Conservation (phyloP, 2,888 invertebrate genomes). For the Protophormia terraenovae region DNA sequence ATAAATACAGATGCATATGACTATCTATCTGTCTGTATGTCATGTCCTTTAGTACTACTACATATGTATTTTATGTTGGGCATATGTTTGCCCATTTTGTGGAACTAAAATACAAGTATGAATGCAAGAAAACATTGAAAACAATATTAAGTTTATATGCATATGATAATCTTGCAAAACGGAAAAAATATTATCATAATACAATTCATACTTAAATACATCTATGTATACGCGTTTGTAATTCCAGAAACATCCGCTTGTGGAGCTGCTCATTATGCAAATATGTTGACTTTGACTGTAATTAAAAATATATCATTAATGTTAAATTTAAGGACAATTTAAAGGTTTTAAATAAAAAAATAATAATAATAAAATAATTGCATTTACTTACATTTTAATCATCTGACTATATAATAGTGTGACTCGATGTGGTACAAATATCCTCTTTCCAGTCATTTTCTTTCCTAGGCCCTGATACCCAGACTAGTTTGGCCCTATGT, state of each 20-base stretch:
- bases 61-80: constrained; percentile 50
- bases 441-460: too few species aligned
- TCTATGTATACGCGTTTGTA: too few species aligned
- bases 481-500: too few species aligned
- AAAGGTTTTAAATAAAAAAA: too few species aligned
- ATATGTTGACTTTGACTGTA: not conserved
- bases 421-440: too few species aligned
- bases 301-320: constrained; percentile 1
- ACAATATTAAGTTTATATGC: not conserved
- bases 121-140: not conserved
- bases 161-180: not conserved
- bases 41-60: constrained; percentile 24
- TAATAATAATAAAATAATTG: too few species aligned
- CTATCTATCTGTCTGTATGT: constrained; percentile 16
- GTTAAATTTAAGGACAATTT: not conserved
- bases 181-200: constrained; percentile 28
- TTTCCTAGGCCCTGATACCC: too few species aligned
- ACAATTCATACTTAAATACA: not conserved
- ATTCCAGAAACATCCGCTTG: constrained; percentile 3
- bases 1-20: not conserved
- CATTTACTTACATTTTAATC: too few species aligned
- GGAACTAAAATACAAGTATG: not conserved
- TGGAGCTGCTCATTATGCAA: not conserved
- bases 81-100: constrained; percentile 53
- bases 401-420: too few species aligned